Base-by-base conservation (phyloP, 2,888 invertebrate genomes). In the Fragum whitleyi region DNA sequence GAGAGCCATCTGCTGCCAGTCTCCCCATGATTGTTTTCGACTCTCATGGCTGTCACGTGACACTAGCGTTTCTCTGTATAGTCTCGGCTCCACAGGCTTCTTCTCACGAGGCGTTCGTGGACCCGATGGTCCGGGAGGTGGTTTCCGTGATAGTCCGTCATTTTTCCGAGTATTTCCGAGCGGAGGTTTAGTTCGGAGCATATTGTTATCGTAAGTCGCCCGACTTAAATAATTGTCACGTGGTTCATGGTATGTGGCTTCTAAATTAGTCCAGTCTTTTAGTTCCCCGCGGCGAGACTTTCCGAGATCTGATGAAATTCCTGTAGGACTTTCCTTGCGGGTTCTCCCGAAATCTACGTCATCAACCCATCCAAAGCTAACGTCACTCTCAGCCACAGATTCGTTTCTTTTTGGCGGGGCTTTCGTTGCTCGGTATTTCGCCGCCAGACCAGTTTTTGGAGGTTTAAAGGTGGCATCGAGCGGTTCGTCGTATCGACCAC, bases 331-430 rank as follows among this genome's bases (percentile, higher is more conserved):
- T 32, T 16, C 32, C 28, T 61, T 61, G 3, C 32, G 29, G 19
- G 61, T 32, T 61, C 32, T 61, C 2, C 65, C 65, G 23, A 14
- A 19, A 23, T 65, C 65, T 21, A 65, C 23, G 23, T 42, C 65
- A 23, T 65, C 42, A 23, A 65, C 23, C 65, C 65, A 65, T n/a
- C 65, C 42, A 42, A 65, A 65, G 26, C 65, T 65, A 9, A 65
- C 65, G 26, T 65, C 65, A 26, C 65, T 65, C 0, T 65, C 65
- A 11, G 65, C 42, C 3, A 23, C 65, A 21, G 65, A 26, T 5
- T 65, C 65, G 5, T 5, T 2, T 39, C 21, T 42, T 61, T 16
- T 32, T 2, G 61, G 14, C 1, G 65, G 65, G 9, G 42, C 39
- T 32, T 42, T n/a, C 2, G 65, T 65, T n/a, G 65, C 65, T 3